phyloP scores from a whole-genome alignment of 2,797 vertebrate species.

The Anableps anableps region DNA sequence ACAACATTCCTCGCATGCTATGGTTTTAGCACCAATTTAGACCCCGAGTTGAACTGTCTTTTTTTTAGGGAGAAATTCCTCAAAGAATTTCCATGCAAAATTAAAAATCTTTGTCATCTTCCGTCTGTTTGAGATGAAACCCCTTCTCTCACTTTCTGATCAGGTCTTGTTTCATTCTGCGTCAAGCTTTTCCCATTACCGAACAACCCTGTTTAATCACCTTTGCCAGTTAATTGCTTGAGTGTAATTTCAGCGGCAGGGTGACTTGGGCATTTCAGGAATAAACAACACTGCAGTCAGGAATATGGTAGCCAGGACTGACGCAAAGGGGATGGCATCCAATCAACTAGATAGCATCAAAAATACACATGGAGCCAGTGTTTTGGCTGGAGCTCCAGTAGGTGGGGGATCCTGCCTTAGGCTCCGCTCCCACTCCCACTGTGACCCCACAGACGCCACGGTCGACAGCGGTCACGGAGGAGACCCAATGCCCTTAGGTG shows the following conservation, averaged over 20 bases:
- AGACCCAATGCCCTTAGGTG: slow-evolving; percentile 38
- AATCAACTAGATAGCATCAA: slow-evolving; percentile 52
- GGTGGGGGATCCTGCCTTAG: slow-evolving; percentile 36
- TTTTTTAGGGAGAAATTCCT: slow-evolving; percentile 22
- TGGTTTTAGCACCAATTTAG: slow-evolving; percentile 27
- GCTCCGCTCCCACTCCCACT: neutral
- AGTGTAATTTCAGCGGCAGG: slow-evolving; percentile 26
- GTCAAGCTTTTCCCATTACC: neutral
- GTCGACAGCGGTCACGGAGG: slow-evolving; percentile 44
- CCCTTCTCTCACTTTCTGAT: slow-evolving; percentile 27
- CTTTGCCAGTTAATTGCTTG: slow-evolving; percentile 45
- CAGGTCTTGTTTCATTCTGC: slow-evolving; percentile 30
- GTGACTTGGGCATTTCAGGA: slow-evolving; percentile 33
- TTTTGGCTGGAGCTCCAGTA: slow-evolving; percentile 59
- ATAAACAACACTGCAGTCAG: slow-evolving; percentile 50
- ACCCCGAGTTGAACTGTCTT: slow-evolving; percentile 6
- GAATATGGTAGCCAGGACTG: slow-evolving; percentile 7
- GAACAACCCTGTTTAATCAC: slow-evolving; percentile 43
- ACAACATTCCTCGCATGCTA: slow-evolving; percentile 47
- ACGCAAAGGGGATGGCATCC: slow-evolving; percentile 15
- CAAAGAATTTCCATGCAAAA: neutral
- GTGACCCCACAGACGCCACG: slow-evolving; percentile 49
- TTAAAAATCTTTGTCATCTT: slow-evolving; percentile 6
- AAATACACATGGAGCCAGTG: slow-evolving; percentile 33
- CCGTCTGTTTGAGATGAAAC: slow-evolving; percentile 45